These are phyloP conservation scores for Epicauta chinensis DNA, from an alignment of 1,140 invertebrate species.

Conservation along the genomic window DNA sequence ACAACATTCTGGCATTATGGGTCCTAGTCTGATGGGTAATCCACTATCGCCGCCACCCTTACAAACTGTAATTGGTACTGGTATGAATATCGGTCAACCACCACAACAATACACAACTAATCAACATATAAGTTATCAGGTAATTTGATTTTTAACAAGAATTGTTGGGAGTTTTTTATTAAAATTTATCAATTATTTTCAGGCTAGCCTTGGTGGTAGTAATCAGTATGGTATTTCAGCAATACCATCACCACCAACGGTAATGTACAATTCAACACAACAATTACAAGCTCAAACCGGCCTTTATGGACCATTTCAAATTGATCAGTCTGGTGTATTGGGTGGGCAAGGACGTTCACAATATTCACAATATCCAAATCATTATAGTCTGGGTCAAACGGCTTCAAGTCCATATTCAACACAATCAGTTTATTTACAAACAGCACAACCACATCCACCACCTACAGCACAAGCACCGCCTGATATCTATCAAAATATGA, in stretches of 20 bases:
- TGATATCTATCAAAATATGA: constrained; percentile 73
- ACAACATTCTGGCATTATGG: constrained; percentile 38
- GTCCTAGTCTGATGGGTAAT: constrained; percentile 52
- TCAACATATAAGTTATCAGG: constrained; percentile 55
- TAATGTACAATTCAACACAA: constrained; percentile 68
- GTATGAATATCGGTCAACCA: constrained; percentile 34
- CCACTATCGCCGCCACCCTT: constrained; percentile 53
- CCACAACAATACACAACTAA: constrained; percentile 43
- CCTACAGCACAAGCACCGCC: constrained; percentile 53
- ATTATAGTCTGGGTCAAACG: constrained; percentile 46
- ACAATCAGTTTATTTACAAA: constrained; percentile 57
- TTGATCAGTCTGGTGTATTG: constrained; percentile 48
- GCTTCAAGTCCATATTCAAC: constrained; percentile 57
- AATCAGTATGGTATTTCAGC: constrained; percentile 71
- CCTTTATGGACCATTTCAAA: constrained; percentile 65
- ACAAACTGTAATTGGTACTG: constrained; percentile 43
- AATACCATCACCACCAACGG: constrained; percentile 73
- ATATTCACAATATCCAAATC: constrained; percentile 59
- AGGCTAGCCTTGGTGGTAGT: constrained; percentile 32
- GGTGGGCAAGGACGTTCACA: constrained; percentile 52
- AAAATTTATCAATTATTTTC: constrained; percentile 12
- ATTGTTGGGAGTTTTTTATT: not conserved
- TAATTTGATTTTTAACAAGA: not conserved
- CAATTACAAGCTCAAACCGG: constrained; percentile 62
- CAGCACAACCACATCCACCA: constrained; percentile 49